Evolutionary conservation across 2,888 invertebrate species (phyloP), one percentile per base, ranked within the genome.

Genomic region (Heteromyza rotundicornis): DNA sequence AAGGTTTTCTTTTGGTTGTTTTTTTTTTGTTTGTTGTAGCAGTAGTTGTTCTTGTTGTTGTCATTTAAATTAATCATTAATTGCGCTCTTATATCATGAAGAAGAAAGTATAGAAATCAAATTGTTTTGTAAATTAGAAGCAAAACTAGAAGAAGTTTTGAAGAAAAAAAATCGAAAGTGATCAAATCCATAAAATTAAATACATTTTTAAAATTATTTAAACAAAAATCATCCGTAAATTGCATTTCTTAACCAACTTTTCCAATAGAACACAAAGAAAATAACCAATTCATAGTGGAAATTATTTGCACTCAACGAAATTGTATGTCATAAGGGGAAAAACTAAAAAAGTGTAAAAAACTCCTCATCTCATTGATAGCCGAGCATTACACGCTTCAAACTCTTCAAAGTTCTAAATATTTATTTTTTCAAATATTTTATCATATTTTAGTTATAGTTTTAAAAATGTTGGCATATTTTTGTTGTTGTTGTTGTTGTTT

Each of bases 341-440:
- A 65, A 72, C 72, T 75, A 73, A 68, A 75, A 71, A 56, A 69
- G 71, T 67, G 70, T 62, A 67, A 76, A 73, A 59, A 72, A 72
- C 61, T 69, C 70, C 68, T 69, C 60, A 60, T 72, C 73, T 75
- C 73, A 69, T 76, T 69, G 75, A 74, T 80, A 81, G 68, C 80
- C 81, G 71, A 81, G 69, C 80, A 81, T 81, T 56, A 75, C 77
- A 71, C 77, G 80, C 70, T 76, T 81, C 66, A 81, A 73, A 74
- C 74, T 74, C 68, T 79, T 81, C 59, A 81, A 77, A 66, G 82
- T 81, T 78, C 81, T 81, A 68, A 57, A 32, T 62, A 65, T 60
- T 19, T n/a, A n/a, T 7, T 40, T 7, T 7, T 40, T 40, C 40
- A n/a, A 27, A 40, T 7, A 32, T 32, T 32, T n/a, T 10, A 40